phyloP scores from a whole-genome alignment of 2,113 vertebrate species.

The Paramisgurnus dabryanus region DNA sequence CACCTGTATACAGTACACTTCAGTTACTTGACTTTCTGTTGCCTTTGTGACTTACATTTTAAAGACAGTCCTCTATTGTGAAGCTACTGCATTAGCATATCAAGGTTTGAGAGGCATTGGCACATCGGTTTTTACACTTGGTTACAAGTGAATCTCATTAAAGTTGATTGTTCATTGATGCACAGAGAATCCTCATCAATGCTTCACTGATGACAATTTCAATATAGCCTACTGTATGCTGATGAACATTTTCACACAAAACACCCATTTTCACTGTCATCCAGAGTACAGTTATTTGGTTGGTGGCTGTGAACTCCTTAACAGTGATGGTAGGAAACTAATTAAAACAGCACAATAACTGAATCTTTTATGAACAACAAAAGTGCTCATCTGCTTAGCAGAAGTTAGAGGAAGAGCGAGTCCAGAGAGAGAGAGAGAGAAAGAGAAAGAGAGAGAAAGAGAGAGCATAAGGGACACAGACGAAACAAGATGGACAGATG shows the following conservation, averaged over 20 bases:
- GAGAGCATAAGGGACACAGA: background rate
- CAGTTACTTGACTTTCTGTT: background rate
- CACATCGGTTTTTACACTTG: background rate
- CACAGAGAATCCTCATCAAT: background rate
- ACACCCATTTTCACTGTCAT: background rate
- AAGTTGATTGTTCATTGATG: background rate
- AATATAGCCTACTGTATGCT: background rate
- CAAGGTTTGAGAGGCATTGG: background rate
- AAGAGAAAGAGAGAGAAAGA: background rate
- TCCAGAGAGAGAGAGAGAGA: background rate
- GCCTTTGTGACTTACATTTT: background rate
- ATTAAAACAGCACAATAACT: conserved; percentile 59
- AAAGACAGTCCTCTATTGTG: background rate
- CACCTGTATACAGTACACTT: background rate
- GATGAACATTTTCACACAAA: conserved; percentile 27
- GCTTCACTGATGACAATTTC: conserved; percentile 3
- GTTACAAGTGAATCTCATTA: conserved; percentile 12
- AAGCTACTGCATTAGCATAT: background rate
- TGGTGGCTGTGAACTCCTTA: conserved; percentile 28
- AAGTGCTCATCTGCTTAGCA: conserved; percentile 60
- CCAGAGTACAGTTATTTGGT: conserved; percentile 6
- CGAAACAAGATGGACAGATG: background rate
- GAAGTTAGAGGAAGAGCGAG: conserved; percentile 32
- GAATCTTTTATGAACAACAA: conserved; percentile 63
- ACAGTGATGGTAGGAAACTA: conserved; percentile 61